These are phyloP conservation scores for Tholera decimalis DNA, from an alignment of 2,888 invertebrate species.

Conservation along the genomic window DNA sequence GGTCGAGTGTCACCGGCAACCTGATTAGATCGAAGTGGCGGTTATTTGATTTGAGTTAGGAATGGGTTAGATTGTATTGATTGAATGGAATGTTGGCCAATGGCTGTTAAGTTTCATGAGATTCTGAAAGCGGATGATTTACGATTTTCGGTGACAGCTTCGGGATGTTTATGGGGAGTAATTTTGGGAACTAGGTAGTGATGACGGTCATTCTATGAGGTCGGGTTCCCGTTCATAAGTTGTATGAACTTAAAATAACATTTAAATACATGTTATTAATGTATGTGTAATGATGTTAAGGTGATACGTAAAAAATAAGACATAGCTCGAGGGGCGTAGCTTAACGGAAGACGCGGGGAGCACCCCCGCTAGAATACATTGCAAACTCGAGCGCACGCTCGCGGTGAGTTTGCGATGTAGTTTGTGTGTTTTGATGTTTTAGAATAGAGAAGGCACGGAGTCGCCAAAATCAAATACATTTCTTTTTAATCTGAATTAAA, in stretches of 20 bases:
- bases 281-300: too few relatives aligned
- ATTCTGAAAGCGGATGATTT: slow-evolving; percentile 50
- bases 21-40: slow-evolving; percentile 81
- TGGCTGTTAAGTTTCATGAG: slow-evolving; percentile 45
- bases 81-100: slow-evolving; percentile 60
- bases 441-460: too few relatives aligned
- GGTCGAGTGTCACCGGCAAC: slow-evolving; percentile 74
- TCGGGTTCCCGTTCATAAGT: neutral
- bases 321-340: too few relatives aligned
- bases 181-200: slow-evolving; percentile 19
- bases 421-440: too few relatives aligned
- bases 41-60: slow-evolving; percentile 83
- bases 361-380: too few relatives aligned
- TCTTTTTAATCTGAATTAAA: too few relatives aligned
- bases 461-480: too few relatives aligned
- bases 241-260: neutral
- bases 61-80: slow-evolving; percentile 69
- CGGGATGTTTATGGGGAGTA: slow-evolving; percentile 22
- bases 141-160: slow-evolving; percentile 36
- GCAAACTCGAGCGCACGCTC: too few relatives aligned
- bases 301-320: too few relatives aligned
- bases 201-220: neutral
- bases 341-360: too few relatives aligned
- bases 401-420: too few relatives aligned
- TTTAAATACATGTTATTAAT: neutral